These are phyloP conservation scores for Peromyscus melanophrys DNA, from an alignment of 2,797 vertebrate genomes.

Conservation along the genomic window DNA sequence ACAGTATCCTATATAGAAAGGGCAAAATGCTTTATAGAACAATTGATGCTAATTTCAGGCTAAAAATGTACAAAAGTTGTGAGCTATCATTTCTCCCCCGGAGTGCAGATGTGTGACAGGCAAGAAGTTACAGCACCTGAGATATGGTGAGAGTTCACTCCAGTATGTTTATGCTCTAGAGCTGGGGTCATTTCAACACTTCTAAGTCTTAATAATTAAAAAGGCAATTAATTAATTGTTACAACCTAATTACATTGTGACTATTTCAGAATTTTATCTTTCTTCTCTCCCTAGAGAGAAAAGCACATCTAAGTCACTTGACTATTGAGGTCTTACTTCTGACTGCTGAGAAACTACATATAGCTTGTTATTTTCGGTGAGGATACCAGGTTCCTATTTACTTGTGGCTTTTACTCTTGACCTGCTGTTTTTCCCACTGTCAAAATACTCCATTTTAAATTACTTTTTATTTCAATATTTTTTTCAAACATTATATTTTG, in stretches of 20 bases:
- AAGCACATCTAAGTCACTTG: background rate
- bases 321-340: background rate
- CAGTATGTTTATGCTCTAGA: background rate
- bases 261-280: slow-evolving; percentile 49
- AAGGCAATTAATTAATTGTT: background rate
- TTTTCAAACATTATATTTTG: background rate
- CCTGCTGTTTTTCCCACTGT: background rate
- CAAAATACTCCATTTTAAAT: background rate
- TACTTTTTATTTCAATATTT: background rate
- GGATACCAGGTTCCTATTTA: background rate
- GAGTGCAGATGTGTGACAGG: background rate
- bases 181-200: background rate
- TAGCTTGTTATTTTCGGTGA: background rate
- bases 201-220: slow-evolving; percentile 37
- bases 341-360: background rate
- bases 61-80: background rate
- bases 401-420: background rate
- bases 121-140: background rate
- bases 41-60: background rate
- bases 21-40: background rate
- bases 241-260: background rate
- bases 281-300: background rate
- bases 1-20: background rate
- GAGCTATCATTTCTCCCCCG: background rate
- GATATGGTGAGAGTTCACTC: slow-evolving; percentile 11